Base-by-base conservation (phyloP, 2,113 vertebrate species). In the Melanerpes aurifrons region DNA sequence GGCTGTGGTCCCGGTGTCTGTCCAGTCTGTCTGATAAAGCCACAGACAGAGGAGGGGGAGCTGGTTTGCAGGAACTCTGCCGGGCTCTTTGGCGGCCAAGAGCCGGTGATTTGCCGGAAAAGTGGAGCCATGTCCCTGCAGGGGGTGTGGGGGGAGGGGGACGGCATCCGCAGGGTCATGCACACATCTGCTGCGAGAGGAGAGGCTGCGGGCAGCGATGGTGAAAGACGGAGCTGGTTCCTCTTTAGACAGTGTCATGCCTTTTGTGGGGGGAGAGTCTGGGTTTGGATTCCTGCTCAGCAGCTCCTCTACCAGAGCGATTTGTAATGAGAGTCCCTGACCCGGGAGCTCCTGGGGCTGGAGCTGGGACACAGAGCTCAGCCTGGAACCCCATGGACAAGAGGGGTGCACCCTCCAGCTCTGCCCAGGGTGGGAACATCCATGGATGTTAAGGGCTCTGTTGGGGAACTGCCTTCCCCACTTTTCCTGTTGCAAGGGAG, bases 1-100 rank as follows among this genome's bases (percentile, higher is more conserved):
- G 59, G 2, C 37, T 13, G 77, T 66, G 6, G 77, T 28, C n/a
- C 18, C 8, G 0, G 40, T 3, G 40, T 28, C 82, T 69, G 85
- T 20, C 78, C 61, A 18, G 75, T 53, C 28, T 3, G 6, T 53
- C 64, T 64, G 93, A 93, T 94, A 95, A 96, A 96, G 79, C 47
- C 35, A 16, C 68, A 63, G 90, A 32, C 18, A 2, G 61, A 81
- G 72, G 80, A 77, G 80, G 26, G 84, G 61, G n/a, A 92, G 77
- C 47, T 21, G 25, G 28, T 45, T 22, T 15, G 63, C 86, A 77
- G 70, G 82, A 48, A 35, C 25, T 3, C 48, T 0, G 18, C 73
- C 73, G 69, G 86, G 80, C 75, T 90, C 4, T 74, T 63, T 64
- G 37, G 43, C 3, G 2, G 50, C 56, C 26, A 61, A 76, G 3